Conservation (phyloP, 2,888 invertebrate genomes). For the Xylota segnis region DNA sequence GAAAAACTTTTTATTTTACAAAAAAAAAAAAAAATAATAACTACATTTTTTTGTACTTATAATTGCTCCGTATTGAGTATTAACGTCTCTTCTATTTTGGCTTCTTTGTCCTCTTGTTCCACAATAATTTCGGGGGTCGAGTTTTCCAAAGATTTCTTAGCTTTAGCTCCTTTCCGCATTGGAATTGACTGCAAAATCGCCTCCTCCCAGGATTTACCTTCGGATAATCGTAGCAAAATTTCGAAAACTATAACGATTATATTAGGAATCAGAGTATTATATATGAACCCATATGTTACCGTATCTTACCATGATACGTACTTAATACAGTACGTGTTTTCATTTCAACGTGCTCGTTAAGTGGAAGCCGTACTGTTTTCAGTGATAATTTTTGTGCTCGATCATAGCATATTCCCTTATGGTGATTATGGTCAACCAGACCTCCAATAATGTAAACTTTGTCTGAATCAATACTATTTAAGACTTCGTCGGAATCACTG, state of each 20-base stretch:
- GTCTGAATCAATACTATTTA: constrained; percentile 90
- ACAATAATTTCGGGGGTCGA: fast-evolving
- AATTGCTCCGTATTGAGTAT: no score
- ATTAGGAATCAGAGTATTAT: not conserved
- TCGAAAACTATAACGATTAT: constrained; percentile 89
- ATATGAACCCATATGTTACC: not conserved
- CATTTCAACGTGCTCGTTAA: constrained; percentile 95
- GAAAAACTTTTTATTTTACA: no score
- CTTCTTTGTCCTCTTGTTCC: not conserved
- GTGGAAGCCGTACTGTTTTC: constrained; percentile 93
- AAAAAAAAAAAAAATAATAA: no score
- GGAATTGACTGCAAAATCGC: constrained; percentile 92
- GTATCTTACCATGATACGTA: constrained; percentile 93
- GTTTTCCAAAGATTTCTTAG: constrained; percentile 82
- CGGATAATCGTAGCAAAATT: constrained; percentile 90
- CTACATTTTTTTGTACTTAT: no score
- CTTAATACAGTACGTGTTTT: constrained; percentile 97
- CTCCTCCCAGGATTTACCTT: constrained; percentile 92
- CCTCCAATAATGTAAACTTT: constrained; percentile 98
- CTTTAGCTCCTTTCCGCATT: constrained; percentile 89
- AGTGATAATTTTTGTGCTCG: constrained; percentile 92
- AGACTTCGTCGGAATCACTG: constrained; percentile 96
- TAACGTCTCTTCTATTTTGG: not conserved
- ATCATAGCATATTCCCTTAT: constrained; percentile 95
- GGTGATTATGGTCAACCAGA: constrained; percentile 97